A percentile compares a stretch with the other conserved stretches of the same genome.
Evolutionary conservation across 2,113 vertebrate genomes (phyloP).

Genomic region (Strix aluco): DNA sequence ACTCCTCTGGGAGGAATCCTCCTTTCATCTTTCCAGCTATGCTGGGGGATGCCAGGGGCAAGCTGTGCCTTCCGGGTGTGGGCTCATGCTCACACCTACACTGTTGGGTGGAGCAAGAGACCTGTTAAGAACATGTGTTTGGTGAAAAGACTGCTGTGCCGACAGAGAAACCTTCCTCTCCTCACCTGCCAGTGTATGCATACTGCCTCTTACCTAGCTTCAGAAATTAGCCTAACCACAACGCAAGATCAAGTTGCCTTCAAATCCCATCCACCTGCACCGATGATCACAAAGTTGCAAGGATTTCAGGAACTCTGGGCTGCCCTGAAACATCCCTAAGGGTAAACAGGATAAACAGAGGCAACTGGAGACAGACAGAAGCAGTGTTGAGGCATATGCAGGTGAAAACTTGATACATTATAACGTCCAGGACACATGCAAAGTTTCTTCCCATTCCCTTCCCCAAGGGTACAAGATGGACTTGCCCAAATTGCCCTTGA

Average conservation of each 20-base stretch:
- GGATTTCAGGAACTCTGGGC: neutral
- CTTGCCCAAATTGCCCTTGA: neutral
- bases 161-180: neutral
- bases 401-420: neutral
- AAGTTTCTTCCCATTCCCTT: neutral
- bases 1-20: neutral
- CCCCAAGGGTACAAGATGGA: neutral
- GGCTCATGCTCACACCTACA: neutral
- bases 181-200: too few relatives aligned
- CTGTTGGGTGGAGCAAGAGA: neutral
- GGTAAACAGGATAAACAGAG: neutral
- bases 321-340: neutral
- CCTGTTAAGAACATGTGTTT: neutral
- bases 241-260: neutral
- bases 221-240: neutral
- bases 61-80: neutral
- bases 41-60: neutral
- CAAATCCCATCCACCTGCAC: neutral
- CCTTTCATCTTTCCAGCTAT: conserved; percentile 1
- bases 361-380: neutral
- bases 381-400: neutral
- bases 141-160: neutral
- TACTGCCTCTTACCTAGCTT: neutral
- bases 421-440: neutral
- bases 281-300: neutral